Percentiles rank a stretch among this genome's conserved stretches.
phyloP scores from a whole-genome alignment of 2,113 vertebrate species.

The Hemibagrus wyckioides region DNA sequence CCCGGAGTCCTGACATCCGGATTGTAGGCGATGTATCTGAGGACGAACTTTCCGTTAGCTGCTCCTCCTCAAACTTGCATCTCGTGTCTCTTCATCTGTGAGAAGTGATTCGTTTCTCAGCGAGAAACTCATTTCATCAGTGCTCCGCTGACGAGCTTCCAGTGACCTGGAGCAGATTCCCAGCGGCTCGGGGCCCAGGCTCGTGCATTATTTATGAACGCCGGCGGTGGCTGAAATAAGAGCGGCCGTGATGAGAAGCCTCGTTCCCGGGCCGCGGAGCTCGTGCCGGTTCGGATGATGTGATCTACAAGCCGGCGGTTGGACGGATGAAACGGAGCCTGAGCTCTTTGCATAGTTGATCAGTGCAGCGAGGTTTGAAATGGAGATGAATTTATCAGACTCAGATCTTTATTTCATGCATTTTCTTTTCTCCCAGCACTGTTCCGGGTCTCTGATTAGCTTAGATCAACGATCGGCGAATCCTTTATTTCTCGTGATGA shows the following conservation, averaged over 20 bases:
- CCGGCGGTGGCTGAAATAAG: conserved; percentile 50
- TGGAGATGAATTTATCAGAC: not conserved
- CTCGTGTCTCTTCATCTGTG: conserved; percentile 37
- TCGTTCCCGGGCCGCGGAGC: conserved; percentile 44
- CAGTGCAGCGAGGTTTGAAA: not conserved
- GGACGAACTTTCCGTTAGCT: not conserved
- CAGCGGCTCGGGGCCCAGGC: conserved; percentile 45
- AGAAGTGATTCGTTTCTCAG: conserved; percentile 32
- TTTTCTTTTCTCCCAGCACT: not conserved
- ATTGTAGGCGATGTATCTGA: not conserved
- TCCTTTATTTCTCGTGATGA: not conserved
- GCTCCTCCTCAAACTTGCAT: not conserved
- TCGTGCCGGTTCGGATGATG: conserved; percentile 56
- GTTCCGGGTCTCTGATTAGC: not conserved
- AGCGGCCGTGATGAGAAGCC: conserved; percentile 53
- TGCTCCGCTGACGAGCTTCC: conserved; percentile 41
- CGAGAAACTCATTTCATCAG: conserved; percentile 46
- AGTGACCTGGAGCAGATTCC: conserved; percentile 58
- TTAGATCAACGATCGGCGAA: not conserved
- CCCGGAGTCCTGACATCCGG: too few relatives aligned
- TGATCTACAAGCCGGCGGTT: conserved; percentile 48
- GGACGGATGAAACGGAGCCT: not conserved
- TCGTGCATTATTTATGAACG: conserved; percentile 66
- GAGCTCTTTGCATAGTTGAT: not conserved
- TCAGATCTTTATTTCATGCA: not conserved